These are phyloP conservation scores for Platysternon megacephalum DNA, from an alignment of 2,113 vertebrate genomes.

Conservation along the genomic window DNA sequence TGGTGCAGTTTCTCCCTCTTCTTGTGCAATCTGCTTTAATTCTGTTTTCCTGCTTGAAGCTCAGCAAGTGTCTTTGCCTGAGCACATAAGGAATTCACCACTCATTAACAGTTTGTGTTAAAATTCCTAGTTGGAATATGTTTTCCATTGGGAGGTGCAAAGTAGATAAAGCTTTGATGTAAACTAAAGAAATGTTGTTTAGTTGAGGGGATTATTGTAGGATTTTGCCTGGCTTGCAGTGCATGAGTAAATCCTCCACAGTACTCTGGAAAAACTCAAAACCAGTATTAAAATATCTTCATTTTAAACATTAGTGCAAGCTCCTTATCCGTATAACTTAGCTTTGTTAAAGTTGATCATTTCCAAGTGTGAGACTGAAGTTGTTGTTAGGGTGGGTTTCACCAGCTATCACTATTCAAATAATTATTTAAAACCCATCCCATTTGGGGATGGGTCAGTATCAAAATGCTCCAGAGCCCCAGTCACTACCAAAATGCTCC, in stretches of 20 bases:
- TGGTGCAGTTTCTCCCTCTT: slow-evolving; percentile 50
- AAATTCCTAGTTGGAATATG: slow-evolving; percentile 71
- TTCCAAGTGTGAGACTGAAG: neutral
- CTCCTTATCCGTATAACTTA: slow-evolving; percentile 8
- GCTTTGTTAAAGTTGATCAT: neutral
- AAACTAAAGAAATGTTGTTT: slow-evolving; percentile 30
- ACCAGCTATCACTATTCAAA: slow-evolving; percentile 39
- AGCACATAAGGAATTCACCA: slow-evolving; percentile 76
- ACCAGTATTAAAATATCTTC: neutral
- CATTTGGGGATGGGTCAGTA: neutral
- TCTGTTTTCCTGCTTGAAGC: slow-evolving; percentile 69
- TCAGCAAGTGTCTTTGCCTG: slow-evolving; percentile 53
- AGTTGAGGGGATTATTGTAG: neutral
- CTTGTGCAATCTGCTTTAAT: slow-evolving; percentile 72
- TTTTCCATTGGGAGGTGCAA: slow-evolving; percentile 63
- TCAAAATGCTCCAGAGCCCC: slow-evolving; percentile 29
- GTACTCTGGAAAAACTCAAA: slow-evolving; percentile 17
- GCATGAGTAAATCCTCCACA: neutral
- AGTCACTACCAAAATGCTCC: neutral
- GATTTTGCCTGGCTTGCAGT: neutral
- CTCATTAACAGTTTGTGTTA: slow-evolving; percentile 75
- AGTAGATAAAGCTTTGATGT: slow-evolving; percentile 47
- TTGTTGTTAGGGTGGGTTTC: slow-evolving; percentile 34
- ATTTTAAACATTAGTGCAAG: neutral
- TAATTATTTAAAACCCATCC: slow-evolving; percentile 29